A percentile compares a stretch with the other conserved stretches of the same genome.
phyloP scores from a whole-genome alignment of 2,797 vertebrate genomes.

The Pangasius krempfi region DNA sequence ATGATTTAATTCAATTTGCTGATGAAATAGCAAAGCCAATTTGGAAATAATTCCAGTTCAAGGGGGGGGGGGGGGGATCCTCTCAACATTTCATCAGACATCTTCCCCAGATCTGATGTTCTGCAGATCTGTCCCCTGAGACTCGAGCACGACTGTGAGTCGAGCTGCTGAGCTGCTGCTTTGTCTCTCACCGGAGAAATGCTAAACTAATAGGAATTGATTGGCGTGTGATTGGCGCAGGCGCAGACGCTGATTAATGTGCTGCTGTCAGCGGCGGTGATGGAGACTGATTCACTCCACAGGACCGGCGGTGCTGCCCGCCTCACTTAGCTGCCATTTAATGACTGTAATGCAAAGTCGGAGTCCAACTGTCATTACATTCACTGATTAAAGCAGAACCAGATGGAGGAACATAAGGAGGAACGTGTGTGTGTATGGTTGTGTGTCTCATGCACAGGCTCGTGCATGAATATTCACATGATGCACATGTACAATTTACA shows the following conservation, averaged over 20 bases:
- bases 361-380: slow-evolving; percentile 51
- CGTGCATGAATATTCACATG: background rate
- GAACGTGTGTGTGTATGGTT: slow-evolving; percentile 7
- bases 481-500: background rate
- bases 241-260: slow-evolving; percentile 47
- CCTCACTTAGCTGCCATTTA: slow-evolving; percentile 46
- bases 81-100: slow-evolving; percentile 44
- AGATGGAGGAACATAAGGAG: slow-evolving; percentile 40
- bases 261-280: slow-evolving; percentile 43
- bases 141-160: background rate
- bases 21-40: slow-evolving; percentile 44
- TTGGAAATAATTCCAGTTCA: slow-evolving; percentile 13
- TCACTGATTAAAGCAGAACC: slow-evolving; percentile 32
- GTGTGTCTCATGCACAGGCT: slow-evolving; percentile 8
- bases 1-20: slow-evolving; percentile 23
- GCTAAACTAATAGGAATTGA: slow-evolving; percentile 55
- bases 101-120: slow-evolving; percentile 45
- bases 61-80: background rate
- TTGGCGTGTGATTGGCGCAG: slow-evolving; percentile 44
- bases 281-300: slow-evolving; percentile 54
- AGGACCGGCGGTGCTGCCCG: slow-evolving; percentile 21
- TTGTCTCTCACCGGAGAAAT: slow-evolving; percentile 31
- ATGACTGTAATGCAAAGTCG: slow-evolving; percentile 48
- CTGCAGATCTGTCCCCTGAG: slow-evolving; percentile 39
- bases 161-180: slow-evolving; percentile 4